Conservation (phyloP, 2,113 vertebrate species). For the Scartelaos histophorus region DNA sequence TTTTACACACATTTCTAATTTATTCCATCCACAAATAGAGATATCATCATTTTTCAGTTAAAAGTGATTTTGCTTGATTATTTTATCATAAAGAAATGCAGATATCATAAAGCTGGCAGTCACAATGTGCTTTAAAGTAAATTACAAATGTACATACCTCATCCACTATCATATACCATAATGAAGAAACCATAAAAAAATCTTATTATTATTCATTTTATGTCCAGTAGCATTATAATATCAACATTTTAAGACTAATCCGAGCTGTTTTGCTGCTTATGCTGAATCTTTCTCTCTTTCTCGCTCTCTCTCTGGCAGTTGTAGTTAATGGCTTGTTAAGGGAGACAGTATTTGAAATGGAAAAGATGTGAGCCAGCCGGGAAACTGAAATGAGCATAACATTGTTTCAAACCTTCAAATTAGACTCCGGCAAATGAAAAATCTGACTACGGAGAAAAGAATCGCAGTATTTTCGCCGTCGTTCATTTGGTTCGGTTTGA, state of each 20-base stretch:
- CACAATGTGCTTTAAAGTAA: too few species aligned
- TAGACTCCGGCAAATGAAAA: not conserved
- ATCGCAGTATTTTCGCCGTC: not conserved
- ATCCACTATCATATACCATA: not conserved
- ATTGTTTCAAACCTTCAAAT: not conserved
- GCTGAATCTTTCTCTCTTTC: not conserved
- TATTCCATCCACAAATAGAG: not conserved
- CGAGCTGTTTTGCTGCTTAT: not conserved
- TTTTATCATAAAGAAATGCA: too few species aligned
- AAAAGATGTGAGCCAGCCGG: not conserved
- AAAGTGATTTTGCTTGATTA: too few species aligned
- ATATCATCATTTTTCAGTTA: not conserved
- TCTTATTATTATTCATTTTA: too few species aligned
- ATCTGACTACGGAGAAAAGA: not conserved
- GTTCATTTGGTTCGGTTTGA: not conserved
- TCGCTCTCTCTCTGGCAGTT: not conserved
- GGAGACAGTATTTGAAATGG: not conserved
- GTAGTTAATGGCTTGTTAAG: constrained; percentile 2
- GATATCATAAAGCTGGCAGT: too few species aligned
- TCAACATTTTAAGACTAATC: not conserved
- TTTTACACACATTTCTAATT: not conserved
- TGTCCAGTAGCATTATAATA: not conserved
- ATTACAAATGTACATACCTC: too few species aligned
- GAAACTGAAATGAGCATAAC: not conserved
- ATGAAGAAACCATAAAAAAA: not conserved